A percentile compares a stretch with the other conserved stretches of the same genome.
These are phyloP conservation scores for Lacanobia wlatinum DNA, from an alignment of 2,888 invertebrate genomes.

Conservation along the genomic window DNA sequence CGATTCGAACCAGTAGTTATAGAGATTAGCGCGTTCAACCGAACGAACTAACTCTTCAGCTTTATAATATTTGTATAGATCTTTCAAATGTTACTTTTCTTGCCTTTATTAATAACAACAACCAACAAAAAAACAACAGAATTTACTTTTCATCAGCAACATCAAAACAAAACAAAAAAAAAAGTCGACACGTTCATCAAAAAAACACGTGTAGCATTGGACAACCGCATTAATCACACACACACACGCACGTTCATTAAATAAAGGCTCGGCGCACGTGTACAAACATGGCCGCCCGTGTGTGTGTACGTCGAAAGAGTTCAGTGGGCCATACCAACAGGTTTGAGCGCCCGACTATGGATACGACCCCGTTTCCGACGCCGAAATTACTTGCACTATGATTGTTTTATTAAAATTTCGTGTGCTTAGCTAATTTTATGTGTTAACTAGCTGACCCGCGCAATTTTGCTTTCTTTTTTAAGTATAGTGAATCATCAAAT, in stretches of 20 bases:
- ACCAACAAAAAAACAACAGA: too few relatives aligned
- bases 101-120: too few relatives aligned
- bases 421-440: constrained; percentile 2
- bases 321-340: constrained; percentile 78
- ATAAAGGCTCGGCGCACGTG: constrained; percentile 64
- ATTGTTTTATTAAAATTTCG: constrained; percentile 16
- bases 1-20: too few relatives aligned
- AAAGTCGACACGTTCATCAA: not conserved
- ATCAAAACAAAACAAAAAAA: not conserved
- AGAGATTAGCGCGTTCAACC: too few relatives aligned
- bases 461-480: too few relatives aligned
- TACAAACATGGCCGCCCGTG: constrained; percentile 59
- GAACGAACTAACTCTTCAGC: too few relatives aligned
- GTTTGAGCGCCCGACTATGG: constrained; percentile 66
- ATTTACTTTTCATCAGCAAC: too few relatives aligned
- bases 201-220: constrained; percentile 61
- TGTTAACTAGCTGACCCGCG: too few relatives aligned
- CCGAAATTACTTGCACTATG: constrained; percentile 39
- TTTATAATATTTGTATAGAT: too few relatives aligned
- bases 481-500: too few relatives aligned
- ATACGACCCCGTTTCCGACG: constrained; percentile 70
- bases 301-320: constrained; percentile 71
- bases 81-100: too few relatives aligned
- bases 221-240: constrained; percentile 65
- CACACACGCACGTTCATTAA: constrained; percentile 71